Conservation (phyloP, 2,797 vertebrate genomes). For the Lepilemur ruficaudatus region DNA sequence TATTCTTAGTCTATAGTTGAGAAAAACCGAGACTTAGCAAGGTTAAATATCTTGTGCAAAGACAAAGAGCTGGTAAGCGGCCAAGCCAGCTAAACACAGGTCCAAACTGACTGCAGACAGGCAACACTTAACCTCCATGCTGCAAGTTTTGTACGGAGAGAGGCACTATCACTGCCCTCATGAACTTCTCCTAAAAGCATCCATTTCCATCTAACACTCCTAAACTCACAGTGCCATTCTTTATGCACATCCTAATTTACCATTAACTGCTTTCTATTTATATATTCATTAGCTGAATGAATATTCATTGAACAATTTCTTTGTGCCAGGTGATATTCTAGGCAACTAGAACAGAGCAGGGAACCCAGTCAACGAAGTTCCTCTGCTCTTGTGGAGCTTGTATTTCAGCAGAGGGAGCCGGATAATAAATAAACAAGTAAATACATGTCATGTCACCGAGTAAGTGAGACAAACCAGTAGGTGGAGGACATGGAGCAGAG, state of each 20-base stretch:
- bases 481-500: neutral
- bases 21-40: neutral
- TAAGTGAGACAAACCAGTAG: neutral
- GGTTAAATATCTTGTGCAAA: neutral
- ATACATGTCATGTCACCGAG: neutral
- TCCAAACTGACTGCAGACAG: neutral
- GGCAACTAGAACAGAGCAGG: neutral
- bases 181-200: neutral
- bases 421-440: neutral
- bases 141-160: neutral
- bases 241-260: neutral
- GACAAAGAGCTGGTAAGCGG: neutral
- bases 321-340: neutral
- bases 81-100: neutral
- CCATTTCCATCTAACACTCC: neutral
- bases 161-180: neutral
- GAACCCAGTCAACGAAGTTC: neutral
- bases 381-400: neutral
- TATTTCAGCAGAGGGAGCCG: neutral
- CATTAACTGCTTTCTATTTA: neutral
- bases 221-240: neutral
- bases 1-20: neutral
- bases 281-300: neutral
- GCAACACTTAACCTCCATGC: neutral
- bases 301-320: neutral